These are phyloP conservation scores for Sylvia borin DNA, from an alignment of 2,797 vertebrate genomes.

Conservation along the genomic window DNA sequence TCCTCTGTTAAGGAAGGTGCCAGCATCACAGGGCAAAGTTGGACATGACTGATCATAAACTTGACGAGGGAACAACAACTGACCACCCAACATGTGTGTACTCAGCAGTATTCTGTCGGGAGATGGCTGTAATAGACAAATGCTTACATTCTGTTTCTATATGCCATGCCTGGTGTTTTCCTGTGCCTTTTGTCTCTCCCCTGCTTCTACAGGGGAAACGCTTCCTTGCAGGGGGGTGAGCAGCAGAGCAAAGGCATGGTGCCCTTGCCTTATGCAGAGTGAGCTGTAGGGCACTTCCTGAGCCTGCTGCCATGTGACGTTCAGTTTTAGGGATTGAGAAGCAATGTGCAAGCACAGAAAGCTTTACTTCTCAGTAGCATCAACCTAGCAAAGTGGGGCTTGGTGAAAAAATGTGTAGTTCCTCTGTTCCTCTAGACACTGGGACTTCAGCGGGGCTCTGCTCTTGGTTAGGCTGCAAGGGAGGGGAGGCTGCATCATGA, in stretches of 20 bases:
- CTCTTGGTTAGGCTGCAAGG: neutral
- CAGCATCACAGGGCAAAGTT: neutral
- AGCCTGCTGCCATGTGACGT: neutral
- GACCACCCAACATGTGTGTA: fast-evolving
- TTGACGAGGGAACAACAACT: neutral
- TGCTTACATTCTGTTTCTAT: neutral
- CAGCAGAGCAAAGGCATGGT: neutral
- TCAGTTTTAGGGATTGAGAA: neutral
- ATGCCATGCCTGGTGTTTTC: neutral
- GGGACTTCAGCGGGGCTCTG: neutral
- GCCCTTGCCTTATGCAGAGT: neutral
- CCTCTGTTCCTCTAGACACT: neutral
- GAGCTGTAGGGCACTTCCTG: neutral
- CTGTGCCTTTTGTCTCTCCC: neutral
- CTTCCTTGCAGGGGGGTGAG: neutral
- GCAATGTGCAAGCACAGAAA: neutral
- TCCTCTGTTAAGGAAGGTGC: neutral
- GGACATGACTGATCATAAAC: neutral
- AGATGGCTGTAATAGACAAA: neutral
- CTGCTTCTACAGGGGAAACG: neutral
- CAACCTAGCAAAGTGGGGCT: neutral
- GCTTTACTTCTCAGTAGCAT: neutral
- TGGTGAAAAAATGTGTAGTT: neutral
- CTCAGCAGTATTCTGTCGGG: neutral
- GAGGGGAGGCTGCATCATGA: neutral